Conservation (phyloP, 53 echinoderm and acorn worm species). For the Echinarachnius parma region DNA sequence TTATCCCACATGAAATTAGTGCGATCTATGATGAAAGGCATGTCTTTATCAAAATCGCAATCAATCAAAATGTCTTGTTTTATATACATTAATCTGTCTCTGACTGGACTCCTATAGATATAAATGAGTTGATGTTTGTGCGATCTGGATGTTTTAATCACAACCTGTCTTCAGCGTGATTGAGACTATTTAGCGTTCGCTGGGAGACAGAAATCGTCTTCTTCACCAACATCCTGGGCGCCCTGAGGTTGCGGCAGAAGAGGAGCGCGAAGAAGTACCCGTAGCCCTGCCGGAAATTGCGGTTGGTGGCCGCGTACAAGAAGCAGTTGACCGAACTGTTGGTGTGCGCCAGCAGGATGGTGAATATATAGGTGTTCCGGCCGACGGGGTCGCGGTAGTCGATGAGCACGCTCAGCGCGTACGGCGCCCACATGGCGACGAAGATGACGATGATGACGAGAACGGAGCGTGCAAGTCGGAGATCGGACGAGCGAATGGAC, state of each 20-base stretch:
- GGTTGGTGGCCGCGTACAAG: constrained; percentile 69
- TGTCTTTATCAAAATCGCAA: no score
- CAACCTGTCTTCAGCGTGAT: no score
- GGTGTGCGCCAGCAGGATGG: constrained; percentile 54
- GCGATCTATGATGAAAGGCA: no score
- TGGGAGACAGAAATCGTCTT: not conserved
- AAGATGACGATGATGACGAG: constrained; percentile 60
- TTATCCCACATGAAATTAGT: no score
- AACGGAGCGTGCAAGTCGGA: constrained; percentile 49
- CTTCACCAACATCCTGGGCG: not conserved
- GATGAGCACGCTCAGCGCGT: constrained; percentile 49
- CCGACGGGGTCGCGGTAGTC: constrained; percentile 42
- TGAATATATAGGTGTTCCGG: constrained; percentile 39
- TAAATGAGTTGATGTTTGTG: no score
- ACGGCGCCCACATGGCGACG: constrained; percentile 68
- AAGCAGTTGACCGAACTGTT: constrained; percentile 71
- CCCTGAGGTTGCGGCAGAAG: not conserved
- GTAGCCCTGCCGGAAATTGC: constrained; percentile 61
- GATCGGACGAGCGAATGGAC: not conserved
- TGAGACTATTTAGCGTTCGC: not conserved
- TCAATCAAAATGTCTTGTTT: no score
- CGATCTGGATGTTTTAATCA: no score
- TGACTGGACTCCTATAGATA: no score
- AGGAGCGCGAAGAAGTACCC: not conserved
- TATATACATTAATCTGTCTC: no score